A percentile compares a stretch with the other conserved stretches of the same genome.
Conservation (phyloP, 2,888 invertebrate genomes). For the Apodemia zela region DNA sequence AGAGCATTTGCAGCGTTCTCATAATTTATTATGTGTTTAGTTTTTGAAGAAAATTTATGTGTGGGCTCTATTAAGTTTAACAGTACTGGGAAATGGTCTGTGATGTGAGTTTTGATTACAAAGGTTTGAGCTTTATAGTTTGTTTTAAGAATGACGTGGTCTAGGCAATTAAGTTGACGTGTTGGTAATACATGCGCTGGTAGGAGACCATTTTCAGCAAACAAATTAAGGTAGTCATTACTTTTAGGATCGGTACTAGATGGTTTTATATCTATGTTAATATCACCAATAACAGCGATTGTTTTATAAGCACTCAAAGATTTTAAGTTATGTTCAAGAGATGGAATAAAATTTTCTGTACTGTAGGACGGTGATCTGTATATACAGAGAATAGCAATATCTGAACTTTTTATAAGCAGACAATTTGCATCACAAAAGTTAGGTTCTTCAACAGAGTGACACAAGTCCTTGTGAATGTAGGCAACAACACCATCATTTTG, state of each 20-base stretch:
- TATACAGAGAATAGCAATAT: neutral
- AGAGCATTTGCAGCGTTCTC: too few relatives aligned
- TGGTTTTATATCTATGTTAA: slow-evolving; percentile 1
- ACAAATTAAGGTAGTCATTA: too few relatives aligned
- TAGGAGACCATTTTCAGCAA: too few relatives aligned
- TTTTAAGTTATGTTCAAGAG: neutral
- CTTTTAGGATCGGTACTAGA: neutral
- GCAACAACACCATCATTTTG: neutral
- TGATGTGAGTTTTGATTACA: neutral
- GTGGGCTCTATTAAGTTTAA: neutral
- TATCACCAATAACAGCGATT: neutral
- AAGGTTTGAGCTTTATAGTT: neutral
- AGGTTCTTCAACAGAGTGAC: neutral
- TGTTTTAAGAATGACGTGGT: neutral
- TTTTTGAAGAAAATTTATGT: too few relatives aligned
- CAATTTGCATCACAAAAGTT: neutral
- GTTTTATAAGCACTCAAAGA: neutral
- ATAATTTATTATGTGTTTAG: too few relatives aligned
- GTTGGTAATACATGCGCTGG: neutral
- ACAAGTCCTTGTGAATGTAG: neutral
- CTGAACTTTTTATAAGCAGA: neutral
- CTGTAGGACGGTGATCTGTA: neutral
- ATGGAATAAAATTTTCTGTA: too few relatives aligned
- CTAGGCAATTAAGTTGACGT: neutral
- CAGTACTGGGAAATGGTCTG: neutral